phyloP scores from a whole-genome alignment of 2,113 vertebrate genomes.

The Balaeniceps rex region DNA sequence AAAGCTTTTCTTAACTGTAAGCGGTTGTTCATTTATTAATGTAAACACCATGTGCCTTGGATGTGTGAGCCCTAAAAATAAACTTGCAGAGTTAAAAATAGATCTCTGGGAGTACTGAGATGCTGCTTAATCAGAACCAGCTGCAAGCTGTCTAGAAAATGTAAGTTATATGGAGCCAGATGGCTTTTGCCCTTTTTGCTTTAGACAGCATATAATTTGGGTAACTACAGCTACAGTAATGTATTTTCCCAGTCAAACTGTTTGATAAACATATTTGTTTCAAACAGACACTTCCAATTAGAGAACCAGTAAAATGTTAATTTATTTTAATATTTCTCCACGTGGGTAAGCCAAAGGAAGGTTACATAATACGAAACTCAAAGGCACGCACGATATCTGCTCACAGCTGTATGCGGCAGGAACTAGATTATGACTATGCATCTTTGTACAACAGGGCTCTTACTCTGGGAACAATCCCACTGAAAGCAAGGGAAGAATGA shows the following conservation, averaged over 20 bases:
- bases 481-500: not conserved
- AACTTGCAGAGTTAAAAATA: conserved; percentile 76
- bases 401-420: not conserved
- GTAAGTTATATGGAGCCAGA: conserved; percentile 79
- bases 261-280: conserved; percentile 83
- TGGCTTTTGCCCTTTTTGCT: conserved; percentile 83
- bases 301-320: conserved; percentile 72
- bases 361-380: conserved; percentile 31
- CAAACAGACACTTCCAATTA: conserved; percentile 77
- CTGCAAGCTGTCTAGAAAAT: conserved; percentile 84
- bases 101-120: conserved; percentile 71
- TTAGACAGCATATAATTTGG: conserved; percentile 79
- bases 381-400: not conserved
- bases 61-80: conserved; percentile 79
- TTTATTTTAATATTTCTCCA: conserved; percentile 75
- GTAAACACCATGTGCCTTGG: conserved; percentile 74
- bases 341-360: conserved; percentile 23
- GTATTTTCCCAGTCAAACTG: conserved; percentile 77
- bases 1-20: conserved; percentile 66
- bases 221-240: conserved; percentile 76
- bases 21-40: conserved; percentile 79
- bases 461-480: not conserved
- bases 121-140: conserved; percentile 84
- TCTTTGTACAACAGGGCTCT: not conserved
- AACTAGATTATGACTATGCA: not conserved